Percentiles rank a stretch among this genome's conserved stretches.
Conservation (phyloP, 2,797 vertebrate species). For the Erpetoichthys calabaricus region DNA sequence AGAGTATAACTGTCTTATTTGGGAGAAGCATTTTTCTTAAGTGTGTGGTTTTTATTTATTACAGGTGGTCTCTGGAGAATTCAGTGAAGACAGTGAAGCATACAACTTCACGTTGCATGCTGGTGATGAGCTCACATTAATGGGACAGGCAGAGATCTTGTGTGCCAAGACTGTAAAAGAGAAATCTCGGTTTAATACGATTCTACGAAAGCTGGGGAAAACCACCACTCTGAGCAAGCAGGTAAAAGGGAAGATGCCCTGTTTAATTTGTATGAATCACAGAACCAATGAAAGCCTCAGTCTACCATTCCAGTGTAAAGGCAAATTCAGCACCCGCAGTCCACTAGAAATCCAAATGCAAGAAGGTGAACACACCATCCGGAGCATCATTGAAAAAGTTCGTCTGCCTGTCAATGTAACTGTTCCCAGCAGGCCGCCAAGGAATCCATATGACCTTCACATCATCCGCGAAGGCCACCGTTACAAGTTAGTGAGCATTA, state of each 20-base stretch:
- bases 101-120: constrained; percentile 94
- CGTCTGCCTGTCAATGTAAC: constrained; percentile 85
- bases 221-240: constrained; percentile 45
- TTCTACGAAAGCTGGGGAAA: constrained; percentile 78
- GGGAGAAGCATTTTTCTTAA: neutral
- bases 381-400: constrained; percentile 90
- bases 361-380: constrained; percentile 88
- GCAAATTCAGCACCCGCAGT: constrained; percentile 90
- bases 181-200: constrained; percentile 72
- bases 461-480: constrained; percentile 85
- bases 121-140: constrained; percentile 89
- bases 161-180: constrained; percentile 79
- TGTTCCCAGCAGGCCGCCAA: constrained; percentile 74
- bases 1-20: neutral
- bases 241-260: constrained; percentile 77
- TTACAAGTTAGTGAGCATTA: constrained; percentile 93
- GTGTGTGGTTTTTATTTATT: neutral
- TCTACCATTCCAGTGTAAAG: constrained; percentile 86
- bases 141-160: constrained; percentile 94
- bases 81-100: constrained; percentile 94
- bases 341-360: constrained; percentile 89
- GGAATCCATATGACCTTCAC: constrained; percentile 86
- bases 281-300: constrained; percentile 95
- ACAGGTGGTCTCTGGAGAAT: constrained; percentile 91
- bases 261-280: constrained; percentile 94